These are phyloP conservation scores for Dendroctonus ponderosae DNA, from an alignment of 1,140 invertebrate genomes.

Conservation along the genomic window DNA sequence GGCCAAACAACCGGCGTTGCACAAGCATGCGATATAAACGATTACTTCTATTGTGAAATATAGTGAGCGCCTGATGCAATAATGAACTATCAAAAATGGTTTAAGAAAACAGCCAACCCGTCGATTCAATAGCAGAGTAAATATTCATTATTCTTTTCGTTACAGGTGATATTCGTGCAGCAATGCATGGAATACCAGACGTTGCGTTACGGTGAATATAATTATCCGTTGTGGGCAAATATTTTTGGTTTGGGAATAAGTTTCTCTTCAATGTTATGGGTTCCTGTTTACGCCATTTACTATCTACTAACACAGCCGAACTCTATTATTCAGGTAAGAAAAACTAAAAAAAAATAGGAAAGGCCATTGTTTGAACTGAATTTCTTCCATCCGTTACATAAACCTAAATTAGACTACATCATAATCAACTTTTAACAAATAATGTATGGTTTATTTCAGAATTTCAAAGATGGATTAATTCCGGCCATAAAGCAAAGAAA, in stretches of 20 bases:
- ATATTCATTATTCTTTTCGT: slow-evolving; percentile 26
- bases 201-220: slow-evolving; percentile 65
- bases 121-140: too few species aligned
- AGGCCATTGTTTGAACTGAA: too few species aligned
- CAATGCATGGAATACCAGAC: slow-evolving; percentile 67
- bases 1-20: too few species aligned
- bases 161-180: slow-evolving; percentile 70
- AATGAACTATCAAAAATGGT: too few species aligned
- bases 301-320: slow-evolving; percentile 55
- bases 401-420: too few species aligned
- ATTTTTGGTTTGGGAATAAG: slow-evolving; percentile 70
- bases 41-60: too few species aligned
- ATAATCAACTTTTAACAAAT: neutral
- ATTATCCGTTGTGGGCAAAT: slow-evolving; percentile 74
- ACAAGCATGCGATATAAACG: too few species aligned
- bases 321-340: slow-evolving; percentile 56
- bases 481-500: slow-evolving; percentile 55
- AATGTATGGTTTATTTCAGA: slow-evolving; percentile 48
- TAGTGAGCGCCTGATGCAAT: too few species aligned
- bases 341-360: too few species aligned
- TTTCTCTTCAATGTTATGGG: slow-evolving; percentile 72
- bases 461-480: slow-evolving; percentile 52
- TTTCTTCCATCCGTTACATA: too few species aligned
- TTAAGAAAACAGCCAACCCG: too few species aligned
- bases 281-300: slow-evolving; percentile 67